Base-by-base conservation (phyloP, 2,797 vertebrate genomes). In the Nyctalus aviator region DNA sequence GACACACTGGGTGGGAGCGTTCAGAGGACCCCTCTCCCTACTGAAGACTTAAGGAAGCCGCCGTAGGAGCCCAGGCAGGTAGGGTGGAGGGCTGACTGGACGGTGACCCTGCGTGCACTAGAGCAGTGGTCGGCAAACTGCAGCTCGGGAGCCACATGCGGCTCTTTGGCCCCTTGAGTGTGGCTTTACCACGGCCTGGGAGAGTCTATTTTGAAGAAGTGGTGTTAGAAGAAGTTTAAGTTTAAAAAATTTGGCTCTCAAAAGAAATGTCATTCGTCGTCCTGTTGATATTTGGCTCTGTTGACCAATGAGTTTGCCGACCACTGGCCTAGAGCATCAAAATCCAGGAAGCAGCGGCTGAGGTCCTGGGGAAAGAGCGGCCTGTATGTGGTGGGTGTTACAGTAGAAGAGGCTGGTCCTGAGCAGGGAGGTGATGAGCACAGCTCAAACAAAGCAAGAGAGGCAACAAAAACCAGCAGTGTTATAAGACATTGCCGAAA, bases 321-420 rank as follows among this genome's bases (percentile, higher is more conserved):
- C 14, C 50, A 18, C 50, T 5, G 8, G n/a, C 30, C 12, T 27
- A 1, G 4, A n/a, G 8, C 23, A 7, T n/a, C 68, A 50, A 27
- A 59, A 44, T 25, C 46, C 27, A 32, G n/a, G 46, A 13, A n/a
- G 20, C 41, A 48, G 11, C 0, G 2, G 15, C 20, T 30, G n/a
- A 5, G 23, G 79, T 64, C 6, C 0, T 30, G 48, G 78, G 66
- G 11, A 57, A 37, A 35, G 41, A 35, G 25, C 35, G 0, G 5
- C 0, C 8, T 46, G 37, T 8, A 0, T 5, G 1, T 14, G 37
- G 3, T 41, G 6, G 77, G 30, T 32, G 37, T 44, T 27, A 0
- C 3, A 14, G 32, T 3, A 6, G 68, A 46, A 32, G 81, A 72
- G 21, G 13, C 0, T 2, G 37, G 14, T 46, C 37, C 32, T 4